Evolutionary conservation across 2,113 vertebrate species (phyloP).

Genomic region (Sinosuthora webbiana): DNA sequence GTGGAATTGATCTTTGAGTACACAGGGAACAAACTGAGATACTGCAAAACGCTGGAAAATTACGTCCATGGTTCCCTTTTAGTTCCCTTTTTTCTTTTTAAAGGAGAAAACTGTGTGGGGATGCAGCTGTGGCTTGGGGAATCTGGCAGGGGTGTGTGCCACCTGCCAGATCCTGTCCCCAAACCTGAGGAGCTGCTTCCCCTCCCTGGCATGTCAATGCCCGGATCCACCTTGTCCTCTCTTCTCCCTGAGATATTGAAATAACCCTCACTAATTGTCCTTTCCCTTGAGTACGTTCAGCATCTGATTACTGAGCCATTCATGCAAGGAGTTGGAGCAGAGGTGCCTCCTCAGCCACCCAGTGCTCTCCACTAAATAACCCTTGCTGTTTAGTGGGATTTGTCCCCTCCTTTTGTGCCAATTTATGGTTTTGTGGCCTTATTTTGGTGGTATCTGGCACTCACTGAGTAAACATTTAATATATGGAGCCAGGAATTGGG

Average conservation of each 20-base stretch:
- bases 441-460: background rate
- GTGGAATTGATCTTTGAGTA: background rate
- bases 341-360: background rate
- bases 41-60: background rate
- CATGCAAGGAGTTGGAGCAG: background rate
- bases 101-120: background rate
- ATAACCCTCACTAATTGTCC: background rate
- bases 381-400: background rate
- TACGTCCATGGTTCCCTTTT: background rate
- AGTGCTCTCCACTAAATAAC: background rate
- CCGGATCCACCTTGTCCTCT: background rate
- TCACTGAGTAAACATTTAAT: accelerated
- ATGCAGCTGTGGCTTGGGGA: background rate
- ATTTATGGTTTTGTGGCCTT: background rate
- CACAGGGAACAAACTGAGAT: background rate
- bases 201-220: too few species aligned
- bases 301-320: background rate
- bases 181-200: background rate
- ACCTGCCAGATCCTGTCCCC: accelerated
- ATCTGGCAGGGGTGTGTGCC: background rate
- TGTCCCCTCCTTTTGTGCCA: background rate
- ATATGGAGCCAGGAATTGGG: background rate
- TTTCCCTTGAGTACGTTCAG: background rate
- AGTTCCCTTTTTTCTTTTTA: background rate
- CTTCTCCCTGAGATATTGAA: background rate